Evolutionary conservation across 2,888 invertebrate species (phyloP).

Genomic region (Xanthia icteritia): DNA sequence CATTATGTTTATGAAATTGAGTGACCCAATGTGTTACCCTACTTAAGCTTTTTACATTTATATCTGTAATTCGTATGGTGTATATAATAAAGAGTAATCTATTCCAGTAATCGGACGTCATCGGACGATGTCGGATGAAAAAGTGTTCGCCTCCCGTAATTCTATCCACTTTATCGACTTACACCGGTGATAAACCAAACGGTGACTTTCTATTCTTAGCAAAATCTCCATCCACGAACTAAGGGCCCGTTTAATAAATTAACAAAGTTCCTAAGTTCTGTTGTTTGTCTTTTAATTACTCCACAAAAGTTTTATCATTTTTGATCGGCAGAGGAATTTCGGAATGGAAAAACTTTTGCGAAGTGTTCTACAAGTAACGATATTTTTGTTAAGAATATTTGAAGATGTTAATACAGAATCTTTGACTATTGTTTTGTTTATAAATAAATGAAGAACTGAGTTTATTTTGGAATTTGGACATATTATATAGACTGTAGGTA

Average conservation of each 20-base stretch:
- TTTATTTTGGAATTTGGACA: neutral
- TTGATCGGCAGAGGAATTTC: constrained; percentile 65
- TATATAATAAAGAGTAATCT: neutral
- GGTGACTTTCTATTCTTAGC: constrained; percentile 10
- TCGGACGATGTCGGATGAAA: no score
- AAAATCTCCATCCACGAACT: constrained; percentile 32
- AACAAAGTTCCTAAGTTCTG: constrained; percentile 63
- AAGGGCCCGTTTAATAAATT: constrained; percentile 59
- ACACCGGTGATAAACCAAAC: constrained; percentile 13
- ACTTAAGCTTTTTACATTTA: neutral
- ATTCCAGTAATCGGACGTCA: neutral
- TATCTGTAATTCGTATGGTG: neutral
- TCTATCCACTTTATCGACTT: neutral
- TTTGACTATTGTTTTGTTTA: constrained; percentile 19
- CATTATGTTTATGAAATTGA: neutral
- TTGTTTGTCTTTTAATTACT: constrained; percentile 73
- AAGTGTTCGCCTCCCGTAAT: no score
- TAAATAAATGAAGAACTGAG: neutral
- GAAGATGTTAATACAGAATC: constrained; percentile 15
- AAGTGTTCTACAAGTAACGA: constrained; percentile 31
- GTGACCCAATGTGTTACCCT: neutral
- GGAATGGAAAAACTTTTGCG: constrained; percentile 71
- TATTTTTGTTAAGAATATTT: constrained; percentile 49
- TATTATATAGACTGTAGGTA: neutral
- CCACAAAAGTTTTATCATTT: constrained; percentile 69